Conservation (phyloP, 2,797 vertebrate genomes). For the Sebastes wilsoni region DNA sequence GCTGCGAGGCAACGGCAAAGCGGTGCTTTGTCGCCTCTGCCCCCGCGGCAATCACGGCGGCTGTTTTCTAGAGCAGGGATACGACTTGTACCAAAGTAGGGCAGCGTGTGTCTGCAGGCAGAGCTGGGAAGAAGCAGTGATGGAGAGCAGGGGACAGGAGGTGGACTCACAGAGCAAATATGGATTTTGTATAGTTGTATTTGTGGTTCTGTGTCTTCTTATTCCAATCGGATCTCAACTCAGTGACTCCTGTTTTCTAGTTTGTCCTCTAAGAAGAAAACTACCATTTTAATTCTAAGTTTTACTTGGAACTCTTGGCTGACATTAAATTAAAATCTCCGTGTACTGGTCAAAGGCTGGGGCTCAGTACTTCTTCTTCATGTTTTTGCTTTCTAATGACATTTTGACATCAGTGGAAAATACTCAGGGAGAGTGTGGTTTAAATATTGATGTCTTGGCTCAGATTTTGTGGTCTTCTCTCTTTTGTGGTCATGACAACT, state of each 20-base stretch:
- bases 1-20: conserved; percentile 12
- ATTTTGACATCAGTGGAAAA: not conserved
- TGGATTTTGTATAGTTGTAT: not conserved
- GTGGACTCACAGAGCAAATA: not conserved
- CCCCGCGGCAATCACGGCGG: not conserved
- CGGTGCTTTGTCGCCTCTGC: not conserved
- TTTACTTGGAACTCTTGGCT: not conserved
- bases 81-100: conserved; percentile 36
- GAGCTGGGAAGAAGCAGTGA: not conserved
- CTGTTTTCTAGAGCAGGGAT: conserved; percentile 24
- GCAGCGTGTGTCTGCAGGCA: conserved; percentile 37
- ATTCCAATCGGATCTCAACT: not conserved
- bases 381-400: not conserved
- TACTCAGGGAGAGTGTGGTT: not conserved
- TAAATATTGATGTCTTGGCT: not conserved
- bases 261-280: not conserved
- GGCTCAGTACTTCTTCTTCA: not conserved
- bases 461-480: not conserved
- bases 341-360: not conserved
- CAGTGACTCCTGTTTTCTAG: not conserved
- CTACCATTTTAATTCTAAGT: not conserved
- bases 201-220: not conserved
- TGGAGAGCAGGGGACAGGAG: not conserved
- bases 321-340: not conserved
- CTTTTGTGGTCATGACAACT: not conserved